Base-by-base conservation (phyloP, 2,797 vertebrate species). In the Sebastiscus albofasciatus region DNA sequence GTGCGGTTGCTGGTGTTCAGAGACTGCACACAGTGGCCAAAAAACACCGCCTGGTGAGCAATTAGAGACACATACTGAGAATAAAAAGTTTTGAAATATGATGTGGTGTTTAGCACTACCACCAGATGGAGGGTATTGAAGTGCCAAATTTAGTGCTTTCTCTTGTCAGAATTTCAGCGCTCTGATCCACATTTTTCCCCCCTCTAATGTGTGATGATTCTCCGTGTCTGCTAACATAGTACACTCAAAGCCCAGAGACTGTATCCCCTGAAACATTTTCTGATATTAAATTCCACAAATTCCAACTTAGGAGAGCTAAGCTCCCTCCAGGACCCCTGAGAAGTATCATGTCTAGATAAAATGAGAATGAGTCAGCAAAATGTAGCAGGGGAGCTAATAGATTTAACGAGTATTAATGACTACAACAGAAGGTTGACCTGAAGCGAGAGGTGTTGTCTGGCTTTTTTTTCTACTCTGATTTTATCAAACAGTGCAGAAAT, bases 281-380 rank as follows among this genome's bases (percentile, higher is more conserved):
- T 84, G 76, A 91, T 91, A 93, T 92, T 91, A 88, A 90, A 91
- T 92, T 89, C 90, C 86, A 79, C 82, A 89, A 85, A 85, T 90
- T 93, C 90, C 88, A 85, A 65, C 72, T 75, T 69, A 67, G 58
- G 49, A 72, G 74, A 67, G 75, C 70, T 62, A 59, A 87, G 75
- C 79, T 87, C 79, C 73, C 85, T 70, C 33, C 66, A 77, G 54
- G 84, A 88, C 76, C 79, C 62, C 52, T 58, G 73, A 83, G 79
- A 87, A 83, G 84, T 79, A 80, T 85, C 31, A 65, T 81, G 54
- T 75, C 77, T 67, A 31, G 56, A 86, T 88, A 56, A 81, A 88
- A 91, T 79, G 66, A 79, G 82, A 85, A 52, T 78, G 72, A 87
- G 74, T 87, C 81, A 69, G 86, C 81, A 80, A 78, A 69, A 79